phyloP scores from a whole-genome alignment of 2,797 vertebrate species.

The Sternotherus odoratus region DNA sequence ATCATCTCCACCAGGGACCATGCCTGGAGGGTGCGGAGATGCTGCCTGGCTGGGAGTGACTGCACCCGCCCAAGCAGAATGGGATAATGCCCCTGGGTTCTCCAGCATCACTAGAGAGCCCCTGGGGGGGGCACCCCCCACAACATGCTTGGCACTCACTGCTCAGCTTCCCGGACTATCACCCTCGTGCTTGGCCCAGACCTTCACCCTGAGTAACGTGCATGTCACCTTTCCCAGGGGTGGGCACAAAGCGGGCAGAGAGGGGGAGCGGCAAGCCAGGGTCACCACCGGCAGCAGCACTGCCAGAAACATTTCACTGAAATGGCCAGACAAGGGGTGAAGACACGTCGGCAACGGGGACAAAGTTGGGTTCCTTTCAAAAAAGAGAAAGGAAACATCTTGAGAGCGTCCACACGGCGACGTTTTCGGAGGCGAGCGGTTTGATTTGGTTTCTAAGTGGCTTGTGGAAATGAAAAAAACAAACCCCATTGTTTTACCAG shows the following conservation, averaged over 20 bases:
- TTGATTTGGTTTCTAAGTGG: background rate
- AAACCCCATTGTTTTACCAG: background rate
- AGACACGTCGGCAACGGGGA: background rate
- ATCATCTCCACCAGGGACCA: no score
- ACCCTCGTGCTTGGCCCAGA: background rate
- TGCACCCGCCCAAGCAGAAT: no score
- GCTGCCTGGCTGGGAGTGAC: no score
- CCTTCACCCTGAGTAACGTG: background rate
- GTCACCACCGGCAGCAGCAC: no score
- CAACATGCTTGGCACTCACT: no score
- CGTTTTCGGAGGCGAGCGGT: accelerated
- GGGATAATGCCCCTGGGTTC: no score
- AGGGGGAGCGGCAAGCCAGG: background rate
- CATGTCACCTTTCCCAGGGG: no score
- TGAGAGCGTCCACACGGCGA: background rate
- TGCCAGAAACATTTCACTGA: background rate
- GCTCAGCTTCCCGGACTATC: background rate
- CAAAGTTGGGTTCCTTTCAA: no score
- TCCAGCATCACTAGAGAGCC: no score
- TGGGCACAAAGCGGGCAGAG: background rate
- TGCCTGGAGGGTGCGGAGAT: no score
- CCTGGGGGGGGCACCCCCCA: no score
- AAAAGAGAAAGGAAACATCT: background rate
- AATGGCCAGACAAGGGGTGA: no score
- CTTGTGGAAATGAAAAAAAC: background rate